These are phyloP conservation scores for Sternotherus odoratus DNA, from an alignment of 2,797 vertebrate genomes.

Conservation along the genomic window DNA sequence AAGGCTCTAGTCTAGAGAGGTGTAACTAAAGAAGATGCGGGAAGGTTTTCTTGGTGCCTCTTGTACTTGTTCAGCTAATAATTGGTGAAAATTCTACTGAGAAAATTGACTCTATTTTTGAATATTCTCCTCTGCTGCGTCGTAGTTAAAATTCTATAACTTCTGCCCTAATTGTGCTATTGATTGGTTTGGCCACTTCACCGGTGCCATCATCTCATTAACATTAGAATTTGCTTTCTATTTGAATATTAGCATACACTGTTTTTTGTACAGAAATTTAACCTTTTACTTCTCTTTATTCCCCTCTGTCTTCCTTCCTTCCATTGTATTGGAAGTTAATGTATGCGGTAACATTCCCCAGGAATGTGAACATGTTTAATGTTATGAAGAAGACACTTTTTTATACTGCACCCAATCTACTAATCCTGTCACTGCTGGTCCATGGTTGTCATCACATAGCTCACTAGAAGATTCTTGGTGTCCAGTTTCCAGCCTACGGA, in stretches of 20 bases:
- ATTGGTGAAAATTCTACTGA: not conserved
- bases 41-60: not conserved
- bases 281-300: not conserved
- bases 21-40: not conserved
- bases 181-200: constrained; percentile 20
- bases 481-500: not conserved
- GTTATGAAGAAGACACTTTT: not conserved
- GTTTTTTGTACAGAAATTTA: not conserved
- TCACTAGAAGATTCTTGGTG: not conserved
- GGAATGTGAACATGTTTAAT: no score
- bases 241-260: not conserved
- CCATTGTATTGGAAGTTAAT: no score
- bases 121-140: not conserved
- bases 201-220: not conserved
- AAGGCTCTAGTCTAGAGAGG: not conserved
- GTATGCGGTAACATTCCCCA: no score
- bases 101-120: not conserved
- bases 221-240: not conserved
- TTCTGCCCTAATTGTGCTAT: not conserved
- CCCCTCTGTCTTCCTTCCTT: not conserved
- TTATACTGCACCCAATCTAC: not conserved
- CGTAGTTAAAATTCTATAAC: not conserved
- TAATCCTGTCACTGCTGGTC: not conserved
- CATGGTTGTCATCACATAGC: not conserved
- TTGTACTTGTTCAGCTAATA: not conserved